phyloP scores from a whole-genome alignment of 2,113 vertebrate genomes.

The Cariama cristata region DNA sequence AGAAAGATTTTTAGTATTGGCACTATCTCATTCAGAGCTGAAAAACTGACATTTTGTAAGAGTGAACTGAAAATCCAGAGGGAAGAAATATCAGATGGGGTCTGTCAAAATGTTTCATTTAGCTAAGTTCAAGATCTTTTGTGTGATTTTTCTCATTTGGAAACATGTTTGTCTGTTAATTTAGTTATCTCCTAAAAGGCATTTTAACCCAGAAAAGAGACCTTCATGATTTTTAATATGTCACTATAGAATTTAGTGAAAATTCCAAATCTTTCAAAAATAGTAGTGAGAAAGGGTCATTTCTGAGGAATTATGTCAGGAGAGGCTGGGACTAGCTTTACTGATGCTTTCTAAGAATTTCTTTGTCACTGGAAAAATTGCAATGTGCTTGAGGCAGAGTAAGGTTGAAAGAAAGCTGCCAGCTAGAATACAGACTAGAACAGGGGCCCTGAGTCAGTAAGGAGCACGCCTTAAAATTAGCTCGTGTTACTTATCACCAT shows the following conservation, averaged over 20 bases:
- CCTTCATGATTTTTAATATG: background rate
- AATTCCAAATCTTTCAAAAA: background rate
- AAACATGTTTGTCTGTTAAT: background rate
- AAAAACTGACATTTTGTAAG: background rate
- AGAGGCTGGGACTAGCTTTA: background rate
- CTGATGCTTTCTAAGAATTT: background rate
- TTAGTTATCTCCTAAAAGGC: background rate
- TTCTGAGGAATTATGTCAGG: background rate
- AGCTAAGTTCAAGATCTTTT: background rate
- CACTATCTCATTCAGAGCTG: background rate
- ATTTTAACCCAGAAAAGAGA: background rate
- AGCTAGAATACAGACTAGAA: background rate
- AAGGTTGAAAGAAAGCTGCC: background rate
- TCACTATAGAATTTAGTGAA: background rate
- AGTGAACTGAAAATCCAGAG: background rate
- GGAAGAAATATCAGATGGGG: background rate
- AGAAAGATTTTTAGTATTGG: background rate
- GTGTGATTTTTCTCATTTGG: background rate
- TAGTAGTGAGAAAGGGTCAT: background rate
- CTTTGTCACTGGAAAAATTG: background rate
- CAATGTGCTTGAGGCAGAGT: background rate
- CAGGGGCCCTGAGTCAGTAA: background rate
- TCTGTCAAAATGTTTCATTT: slow-evolving; percentile 31
- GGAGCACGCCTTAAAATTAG: background rate
- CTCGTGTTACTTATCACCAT: background rate